These are phyloP conservation scores for Mycetomoellerius zeteki DNA, from an alignment of 1,140 invertebrate genomes.

Conservation along the genomic window DNA sequence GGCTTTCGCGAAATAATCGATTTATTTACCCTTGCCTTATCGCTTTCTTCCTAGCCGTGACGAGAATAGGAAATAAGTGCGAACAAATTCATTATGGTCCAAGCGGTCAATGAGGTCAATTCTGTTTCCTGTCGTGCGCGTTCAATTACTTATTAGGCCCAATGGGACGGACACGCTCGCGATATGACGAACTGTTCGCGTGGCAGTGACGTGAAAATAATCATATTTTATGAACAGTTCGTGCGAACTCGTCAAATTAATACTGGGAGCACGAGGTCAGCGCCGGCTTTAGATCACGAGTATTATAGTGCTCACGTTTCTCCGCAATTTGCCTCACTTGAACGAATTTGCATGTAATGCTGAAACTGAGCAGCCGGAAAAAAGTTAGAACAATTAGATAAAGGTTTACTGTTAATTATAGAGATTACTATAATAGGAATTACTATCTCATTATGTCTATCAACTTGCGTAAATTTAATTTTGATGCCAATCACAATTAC, in stretches of 20 bases:
- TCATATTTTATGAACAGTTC: slow-evolving; percentile 59
- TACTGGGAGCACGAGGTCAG: slow-evolving; percentile 18
- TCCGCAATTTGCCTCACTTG: background rate
- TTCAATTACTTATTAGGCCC: slow-evolving; percentile 67
- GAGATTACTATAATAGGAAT: background rate
- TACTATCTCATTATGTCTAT: background rate
- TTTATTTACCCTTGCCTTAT: slow-evolving; percentile 23
- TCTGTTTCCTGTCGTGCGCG: slow-evolving; percentile 68
- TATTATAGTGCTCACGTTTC: slow-evolving; percentile 20
- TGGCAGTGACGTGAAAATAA: slow-evolving; percentile 22
- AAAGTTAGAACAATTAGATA: background rate
- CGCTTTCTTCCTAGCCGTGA: background rate
- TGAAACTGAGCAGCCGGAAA: background rate
- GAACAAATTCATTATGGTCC: slow-evolving; percentile 36
- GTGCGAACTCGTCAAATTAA: slow-evolving; percentile 50
- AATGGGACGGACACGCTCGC: slow-evolving; percentile 24
- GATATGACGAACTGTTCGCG: background rate
- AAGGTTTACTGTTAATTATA: background rate
- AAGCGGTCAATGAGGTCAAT: slow-evolving; percentile 68
- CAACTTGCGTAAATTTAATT: background rate
- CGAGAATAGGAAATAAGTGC: slow-evolving; percentile 12
- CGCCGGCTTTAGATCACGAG: slow-evolving; percentile 30
- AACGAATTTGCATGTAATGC: slow-evolving; percentile 32
- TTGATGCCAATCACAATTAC: background rate
- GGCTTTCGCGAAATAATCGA: slow-evolving; percentile 29